A percentile compares a stretch with the other conserved stretches of the same genome.
Conservation (phyloP, 2,797 vertebrate genomes). For the Cuculus canorus region DNA sequence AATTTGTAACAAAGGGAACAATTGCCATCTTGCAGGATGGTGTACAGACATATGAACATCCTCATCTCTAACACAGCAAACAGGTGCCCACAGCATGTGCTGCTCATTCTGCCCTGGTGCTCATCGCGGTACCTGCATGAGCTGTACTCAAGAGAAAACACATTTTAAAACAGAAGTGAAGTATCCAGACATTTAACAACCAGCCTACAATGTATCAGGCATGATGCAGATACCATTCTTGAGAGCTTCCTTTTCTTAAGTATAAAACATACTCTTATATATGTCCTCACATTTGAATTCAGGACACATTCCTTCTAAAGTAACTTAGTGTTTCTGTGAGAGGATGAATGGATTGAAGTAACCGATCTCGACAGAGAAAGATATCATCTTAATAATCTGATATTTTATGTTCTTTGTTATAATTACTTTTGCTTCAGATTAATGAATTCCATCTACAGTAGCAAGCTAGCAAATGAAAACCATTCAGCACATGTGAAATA, state of each 20-base stretch:
- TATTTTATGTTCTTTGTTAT: conserved; percentile 67
- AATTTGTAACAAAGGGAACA: neutral
- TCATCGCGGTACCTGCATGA: neutral
- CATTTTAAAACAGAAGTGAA: neutral
- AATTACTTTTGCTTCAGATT: conserved; percentile 69
- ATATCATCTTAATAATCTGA: conserved; percentile 64
- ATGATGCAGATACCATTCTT: neutral
- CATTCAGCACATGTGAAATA: conserved; percentile 39
- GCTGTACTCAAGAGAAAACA: neutral
- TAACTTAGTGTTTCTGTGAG: neutral
- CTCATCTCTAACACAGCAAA: neutral
- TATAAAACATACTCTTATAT: neutral
- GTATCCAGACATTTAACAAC: neutral
- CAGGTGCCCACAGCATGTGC: neutral
- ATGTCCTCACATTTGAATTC: conserved; percentile 32
- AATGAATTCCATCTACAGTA: conserved; percentile 68
- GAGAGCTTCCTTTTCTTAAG: neutral
- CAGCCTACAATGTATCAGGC: neutral
- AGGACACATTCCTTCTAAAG: neutral
- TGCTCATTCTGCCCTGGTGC: accelerated
- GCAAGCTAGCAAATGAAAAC: conserved; percentile 55
- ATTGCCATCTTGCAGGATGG: neutral
- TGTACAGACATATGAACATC: accelerated
- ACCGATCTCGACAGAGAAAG: conserved; percentile 49
- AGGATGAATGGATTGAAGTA: conserved; percentile 58